Conservation (phyloP, 2,888 invertebrate species). For the Lasioglossum malachurum region DNA sequence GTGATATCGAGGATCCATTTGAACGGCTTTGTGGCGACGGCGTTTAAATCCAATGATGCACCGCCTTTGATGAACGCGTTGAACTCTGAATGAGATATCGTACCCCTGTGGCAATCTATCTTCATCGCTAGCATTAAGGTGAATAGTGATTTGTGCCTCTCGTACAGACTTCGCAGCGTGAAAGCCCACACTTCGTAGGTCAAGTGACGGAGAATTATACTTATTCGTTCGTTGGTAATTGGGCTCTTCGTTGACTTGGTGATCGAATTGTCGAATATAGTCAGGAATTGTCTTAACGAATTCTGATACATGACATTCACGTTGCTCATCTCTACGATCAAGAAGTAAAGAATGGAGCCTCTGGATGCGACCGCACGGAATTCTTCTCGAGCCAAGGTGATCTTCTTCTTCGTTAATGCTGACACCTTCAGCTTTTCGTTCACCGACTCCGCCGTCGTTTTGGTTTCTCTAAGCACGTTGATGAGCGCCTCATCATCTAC, state of each 20-base stretch:
- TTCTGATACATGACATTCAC: constrained; percentile 99
- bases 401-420: constrained; percentile 97
- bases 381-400: constrained; percentile 96
- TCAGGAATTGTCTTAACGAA: constrained; percentile 96
- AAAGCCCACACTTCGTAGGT: constrained; percentile 97
- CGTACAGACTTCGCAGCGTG: constrained; percentile 96
- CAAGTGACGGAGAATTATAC: constrained; percentile 94
- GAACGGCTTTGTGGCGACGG: constrained; percentile 96
- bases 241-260: constrained; percentile 95
- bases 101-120: constrained; percentile 93
- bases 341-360: constrained; percentile 97
- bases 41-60: constrained; percentile 96
- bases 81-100: constrained; percentile 95
- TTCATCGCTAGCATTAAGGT: constrained; percentile 98
- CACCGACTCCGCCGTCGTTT: constrained; percentile 96
- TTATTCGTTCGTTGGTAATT: constrained; percentile 93
- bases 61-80: constrained; percentile 98
- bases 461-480: constrained; percentile 93
- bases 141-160: constrained; percentile 96
- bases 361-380: constrained; percentile 97
- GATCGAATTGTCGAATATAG: constrained; percentile 97
- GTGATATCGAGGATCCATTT: constrained; percentile 98
- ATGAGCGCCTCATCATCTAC: constrained; percentile 98
- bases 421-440: constrained; percentile 97
- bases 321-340: constrained; percentile 98